Evolutionary conservation across 2,797 vertebrate species (phyloP), one percentile per base, ranked within the genome.

Genomic region (Monodelphis domestica): DNA sequence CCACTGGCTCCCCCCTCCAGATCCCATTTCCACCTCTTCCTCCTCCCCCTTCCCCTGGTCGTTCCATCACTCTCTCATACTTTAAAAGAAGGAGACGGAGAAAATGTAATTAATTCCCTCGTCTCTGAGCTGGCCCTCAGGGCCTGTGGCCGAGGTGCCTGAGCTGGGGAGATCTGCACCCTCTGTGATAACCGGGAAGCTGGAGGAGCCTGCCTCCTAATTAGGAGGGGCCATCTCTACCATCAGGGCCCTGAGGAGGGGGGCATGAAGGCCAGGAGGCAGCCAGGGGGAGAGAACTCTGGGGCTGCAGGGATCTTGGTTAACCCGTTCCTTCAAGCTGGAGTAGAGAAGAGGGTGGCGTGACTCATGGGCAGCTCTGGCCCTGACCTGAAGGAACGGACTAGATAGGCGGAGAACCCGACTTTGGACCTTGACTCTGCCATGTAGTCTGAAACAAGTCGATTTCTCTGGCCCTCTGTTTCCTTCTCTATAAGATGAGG

Each of bases 61-160:
- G 95, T 95, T 96, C 98, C 92, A 93, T 98, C 96, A 78, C 94
- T 87, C 97, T 98, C 98, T 98, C 96, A 88, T 97, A 99, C 99
- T 99, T 99, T 99, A 99, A 99, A 99, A 99, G 99, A 99, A 99
- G 98, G 97, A 98, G 98, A 98, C 97, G 97, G 96, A 98, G 99
- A 99, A 98, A 99, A 99, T 99, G 99, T 99, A 99, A 99, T 99
- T 99, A 99, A 99, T 99, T 99, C 99, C 99, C 99, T 99, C 99
- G 98, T 99, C 99, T 99, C 99, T 99, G 99, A 99, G 99, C 99
- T 98, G 98, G 98, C 98, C 99, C 99, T 98, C 98, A 98, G 98
- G 98, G 99, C 98, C 98, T 98, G 98, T 98, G 98, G 98, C 98
- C 97, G 96, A 97, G 98, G 98, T 98, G 98, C 98, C 99, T 98